Percentiles rank a stretch among this genome's conserved stretches.
Evolutionary conservation across 2,797 vertebrate species (phyloP).

Genomic region (Merluccius polli): DNA sequence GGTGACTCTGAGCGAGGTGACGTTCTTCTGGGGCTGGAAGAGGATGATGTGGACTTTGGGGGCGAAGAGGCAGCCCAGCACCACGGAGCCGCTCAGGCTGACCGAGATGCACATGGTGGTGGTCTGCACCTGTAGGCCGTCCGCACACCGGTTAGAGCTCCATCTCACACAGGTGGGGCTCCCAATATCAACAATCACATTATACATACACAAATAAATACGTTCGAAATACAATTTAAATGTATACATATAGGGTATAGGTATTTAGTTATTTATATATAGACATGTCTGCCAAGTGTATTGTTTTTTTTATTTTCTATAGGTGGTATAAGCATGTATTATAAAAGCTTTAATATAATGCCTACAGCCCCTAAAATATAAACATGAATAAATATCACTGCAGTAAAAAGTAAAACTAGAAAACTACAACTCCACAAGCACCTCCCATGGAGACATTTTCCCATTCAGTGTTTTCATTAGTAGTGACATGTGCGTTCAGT

Average conservation of each 20-base stretch:
- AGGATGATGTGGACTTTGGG: slow-evolving; percentile 97
- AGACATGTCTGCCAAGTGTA: background rate
- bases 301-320: background rate
- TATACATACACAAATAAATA: too few species aligned
- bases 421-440: background rate
- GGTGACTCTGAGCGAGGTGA: slow-evolving; percentile 84
- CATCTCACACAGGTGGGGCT: background rate
- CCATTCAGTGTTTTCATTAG: slow-evolving; percentile 1
- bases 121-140: slow-evolving; percentile 85
- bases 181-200: background rate
- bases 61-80: slow-evolving; percentile 95
- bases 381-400: too few species aligned
- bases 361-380: background rate
- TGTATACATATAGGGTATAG: too few species aligned
- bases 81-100: slow-evolving; percentile 95
- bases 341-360: too few species aligned
- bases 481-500: slow-evolving; percentile 14
- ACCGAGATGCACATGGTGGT: slow-evolving; percentile 99
- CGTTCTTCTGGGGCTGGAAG: slow-evolving; percentile 98
- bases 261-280: too few species aligned
- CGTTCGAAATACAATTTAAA: too few species aligned
- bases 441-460: background rate
- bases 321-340: background rate
- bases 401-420: too few species aligned
- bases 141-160: background rate